Base-by-base conservation (phyloP, 2,888 invertebrate genomes). In the Epinotia demarniana region DNA sequence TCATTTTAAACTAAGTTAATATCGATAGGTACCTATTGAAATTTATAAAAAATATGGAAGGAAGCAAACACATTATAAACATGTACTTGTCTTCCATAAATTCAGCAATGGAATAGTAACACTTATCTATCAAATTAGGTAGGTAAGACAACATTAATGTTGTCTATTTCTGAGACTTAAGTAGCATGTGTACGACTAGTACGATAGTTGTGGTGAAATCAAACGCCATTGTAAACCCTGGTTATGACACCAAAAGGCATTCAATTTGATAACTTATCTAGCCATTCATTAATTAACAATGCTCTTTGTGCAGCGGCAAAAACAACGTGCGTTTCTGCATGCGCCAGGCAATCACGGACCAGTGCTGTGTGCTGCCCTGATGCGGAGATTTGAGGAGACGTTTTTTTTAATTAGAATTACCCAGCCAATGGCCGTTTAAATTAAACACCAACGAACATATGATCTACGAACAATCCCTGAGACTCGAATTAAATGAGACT, bases 281-380 rank as follows among this genome's bases (percentile, higher is more conserved):
- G 81, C 86, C 83, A 87, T 89, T 90, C 86, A 86, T 83, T 83
- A 83, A 85, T 74, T 81, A 86, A 90, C 90, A 90, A 90, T 90
- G 86, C 83, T 82, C 87, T 87, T 90, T 90, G 88, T 89, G 75
- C 80, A 80, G 77, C 81, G 77, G 77, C 78, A 79, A 83, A 74
- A 77, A 72, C 75, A 27, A 49, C 43, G 39, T 53, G 57, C 53
- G 39, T 55, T 69, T 80, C 78, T 78, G 69, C 70, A 64, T 62
- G 61, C 77, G 74, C 77, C 62, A 58, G 73, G 77, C 79, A 79
- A 80, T 72, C 33, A n/a, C 19, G n/a, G 39, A 11, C 39, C 70
- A 11, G 12, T 23, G 67, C 27, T 66, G 39, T 49, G 13, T 57
- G n/a, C n/a, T 69, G 61, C 67, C 39, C 16, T 18, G 12, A 23